phyloP scores from a whole-genome alignment of 2,113 vertebrate species.

The Pelecanoides urinatrix region DNA sequence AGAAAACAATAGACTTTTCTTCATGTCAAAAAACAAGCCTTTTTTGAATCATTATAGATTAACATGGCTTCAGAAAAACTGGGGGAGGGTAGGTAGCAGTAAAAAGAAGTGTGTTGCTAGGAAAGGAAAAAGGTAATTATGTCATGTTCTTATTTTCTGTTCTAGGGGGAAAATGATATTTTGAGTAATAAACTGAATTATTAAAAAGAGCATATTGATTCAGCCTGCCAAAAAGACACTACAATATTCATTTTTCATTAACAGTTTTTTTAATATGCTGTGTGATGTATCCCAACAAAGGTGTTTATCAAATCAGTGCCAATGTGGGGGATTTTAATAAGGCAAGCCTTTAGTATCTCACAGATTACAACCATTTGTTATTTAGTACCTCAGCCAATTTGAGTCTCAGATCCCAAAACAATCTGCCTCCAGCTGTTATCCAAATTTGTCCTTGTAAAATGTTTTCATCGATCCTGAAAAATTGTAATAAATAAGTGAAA shows the following conservation, averaged over 20 bases:
- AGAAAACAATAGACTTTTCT: background rate
- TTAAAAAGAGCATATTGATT: constrained; percentile 40
- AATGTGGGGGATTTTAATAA: constrained; percentile 6
- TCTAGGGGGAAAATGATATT: constrained; percentile 3
- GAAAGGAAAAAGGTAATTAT: background rate
- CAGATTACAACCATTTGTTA: constrained; percentile 48
- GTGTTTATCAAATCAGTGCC: background rate
- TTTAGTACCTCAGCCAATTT: constrained; percentile 26
- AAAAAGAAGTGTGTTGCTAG: background rate
- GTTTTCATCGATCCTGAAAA: constrained; percentile 5
- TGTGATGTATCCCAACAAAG: background rate
- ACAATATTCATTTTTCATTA: constrained; percentile 67
- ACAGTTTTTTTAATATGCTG: constrained; percentile 49
- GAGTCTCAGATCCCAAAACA: constrained; percentile 33
- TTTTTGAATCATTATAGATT: background rate
- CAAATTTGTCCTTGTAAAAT: constrained; percentile 36
- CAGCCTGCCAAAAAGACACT: constrained; percentile 7
- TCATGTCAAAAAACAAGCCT: background rate
- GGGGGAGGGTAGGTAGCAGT: background rate
- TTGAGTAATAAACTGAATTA: constrained; percentile 50
- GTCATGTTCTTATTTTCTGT: constrained; percentile 33
- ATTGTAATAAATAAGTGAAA: background rate
- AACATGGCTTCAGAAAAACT: background rate
- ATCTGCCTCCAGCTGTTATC: constrained; percentile 56
- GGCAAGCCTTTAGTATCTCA: background rate